phyloP scores from a whole-genome alignment of 2,888 invertebrate species.

The Diplazon laetatorius region DNA sequence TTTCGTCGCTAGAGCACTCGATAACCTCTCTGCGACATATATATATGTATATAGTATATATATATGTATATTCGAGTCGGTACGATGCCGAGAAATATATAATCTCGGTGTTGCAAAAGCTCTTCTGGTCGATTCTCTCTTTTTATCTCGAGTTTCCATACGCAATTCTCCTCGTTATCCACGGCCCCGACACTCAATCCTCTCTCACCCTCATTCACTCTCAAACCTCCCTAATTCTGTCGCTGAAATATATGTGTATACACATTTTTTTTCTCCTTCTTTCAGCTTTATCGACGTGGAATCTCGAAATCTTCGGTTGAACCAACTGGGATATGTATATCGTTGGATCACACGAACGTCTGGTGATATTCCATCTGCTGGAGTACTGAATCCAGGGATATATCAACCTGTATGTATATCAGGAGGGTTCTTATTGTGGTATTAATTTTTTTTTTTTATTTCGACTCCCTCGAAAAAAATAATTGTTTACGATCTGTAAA shows the following conservation, averaged over 20 bases:
- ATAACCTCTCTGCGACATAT: slow-evolving; percentile 45
- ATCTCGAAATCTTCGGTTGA: slow-evolving; percentile 6
- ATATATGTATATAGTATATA: no score
- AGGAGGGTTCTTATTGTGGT: no score
- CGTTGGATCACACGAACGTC: background rate
- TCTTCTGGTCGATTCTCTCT: slow-evolving; percentile 53
- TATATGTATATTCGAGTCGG: no score
- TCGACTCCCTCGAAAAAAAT: no score
- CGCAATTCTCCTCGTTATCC: slow-evolving; percentile 64
- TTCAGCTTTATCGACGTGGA: slow-evolving; percentile 1
- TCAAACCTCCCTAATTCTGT: slow-evolving; percentile 50
- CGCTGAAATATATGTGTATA: slow-evolving; percentile 27
- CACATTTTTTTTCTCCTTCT: background rate
- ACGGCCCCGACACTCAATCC: slow-evolving; percentile 45
- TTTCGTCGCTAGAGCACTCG: slow-evolving; percentile 38
- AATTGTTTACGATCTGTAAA: no score
- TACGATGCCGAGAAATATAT: slow-evolving; percentile 5
- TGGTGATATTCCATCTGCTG: background rate
- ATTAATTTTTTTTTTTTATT: no score
- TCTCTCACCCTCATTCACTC: slow-evolving; percentile 9
- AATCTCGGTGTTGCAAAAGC: slow-evolving; percentile 7
- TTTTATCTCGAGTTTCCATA: slow-evolving; percentile 51
- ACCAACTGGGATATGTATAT: slow-evolving; percentile 17
- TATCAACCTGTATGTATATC: no score
- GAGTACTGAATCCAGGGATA: background rate